Evolutionary conservation across 2,113 vertebrate genomes (phyloP), one percentile per base, ranked within the genome.

Genomic region (Aegotheles bennettii): DNA sequence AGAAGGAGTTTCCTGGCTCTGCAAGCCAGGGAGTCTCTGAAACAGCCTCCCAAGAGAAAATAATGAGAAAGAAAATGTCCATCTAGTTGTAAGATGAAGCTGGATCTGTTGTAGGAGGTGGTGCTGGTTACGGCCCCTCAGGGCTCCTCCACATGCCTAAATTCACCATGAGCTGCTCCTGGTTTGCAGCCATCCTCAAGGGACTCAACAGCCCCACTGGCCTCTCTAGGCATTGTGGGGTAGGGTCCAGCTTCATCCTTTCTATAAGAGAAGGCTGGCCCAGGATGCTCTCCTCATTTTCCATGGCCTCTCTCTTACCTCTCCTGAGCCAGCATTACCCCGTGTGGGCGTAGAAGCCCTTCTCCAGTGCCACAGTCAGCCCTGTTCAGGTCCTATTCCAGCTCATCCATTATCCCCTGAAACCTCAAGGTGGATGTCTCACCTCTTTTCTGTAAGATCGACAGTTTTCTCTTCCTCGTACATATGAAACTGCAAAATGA

Each of bases 341-440:
- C 1, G 1, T 43, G 35, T 0, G 0, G 16, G 23, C 40, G 42
- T 29, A 73, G 15, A 29, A 84, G 36, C 33, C 33, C 33, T 36
- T 28, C 47, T 70, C 40, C n/a, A 60, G 35, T 1, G 4, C 61
- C 17, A 3, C 68, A 65, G 29, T n/a, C 47, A 29, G 23, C 8
- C n/a, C 36, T 2, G 0, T n/a, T 61, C 2, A 2, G 56, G 24
- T 69, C 80, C 48, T 23, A 9, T 47, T 45, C 13, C 17, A 33
- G 24, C 25, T 68, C 57, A 60, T 51, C 12, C 9, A 2, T 54
- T 69, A 13, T 28, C 21, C 51, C 42, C 57, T 77, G 51, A 84
- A 56, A 23, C 29, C 40, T 24, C 31, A n/a, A 65, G 25, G 38
- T 73, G 73, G 35, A 15, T 17, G 3, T 81, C 20, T 70, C 13